Conservation (phyloP, 2,888 invertebrate genomes). For the Seira musarum region DNA sequence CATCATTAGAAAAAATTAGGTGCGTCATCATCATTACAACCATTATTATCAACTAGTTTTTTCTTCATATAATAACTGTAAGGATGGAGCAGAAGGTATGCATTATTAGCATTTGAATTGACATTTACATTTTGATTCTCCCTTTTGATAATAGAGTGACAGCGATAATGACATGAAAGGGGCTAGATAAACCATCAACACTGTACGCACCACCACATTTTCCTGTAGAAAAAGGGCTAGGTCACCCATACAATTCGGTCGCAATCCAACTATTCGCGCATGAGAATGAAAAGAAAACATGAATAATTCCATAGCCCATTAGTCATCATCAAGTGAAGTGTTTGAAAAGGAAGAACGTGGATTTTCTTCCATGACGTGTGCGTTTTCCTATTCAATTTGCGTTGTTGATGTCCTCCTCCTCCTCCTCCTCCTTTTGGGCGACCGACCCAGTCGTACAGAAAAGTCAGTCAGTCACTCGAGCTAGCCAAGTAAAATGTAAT, state of each 20-base stretch:
- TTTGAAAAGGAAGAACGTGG: slow-evolving; percentile 16
- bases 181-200: slow-evolving; percentile 21
- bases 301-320: slow-evolving; percentile 26
- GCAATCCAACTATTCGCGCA: not conserved
- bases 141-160: slow-evolving; percentile 23
- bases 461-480: slow-evolving; percentile 19
- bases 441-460: slow-evolving; percentile 5
- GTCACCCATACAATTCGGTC: not conserved
- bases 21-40: slow-evolving; percentile 39
- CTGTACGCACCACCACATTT: slow-evolving; percentile 1
- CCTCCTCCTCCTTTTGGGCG: slow-evolving; percentile 16
- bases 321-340: slow-evolving; percentile 22
- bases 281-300: slow-evolving; percentile 8
- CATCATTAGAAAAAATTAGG: slow-evolving; percentile 36
- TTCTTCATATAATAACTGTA: slow-evolving; percentile 23
- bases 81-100: not conserved
- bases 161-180: slow-evolving; percentile 22
- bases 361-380: slow-evolving; percentile 19
- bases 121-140: slow-evolving; percentile 39
- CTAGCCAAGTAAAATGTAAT: slow-evolving; percentile 25
- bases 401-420: not conserved
- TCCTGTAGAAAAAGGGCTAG: slow-evolving; percentile 19
- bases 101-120: slow-evolving; percentile 38
- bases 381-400: slow-evolving; percentile 15
- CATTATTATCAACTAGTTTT: slow-evolving; percentile 14